Conservation (phyloP, 2,888 invertebrate species). For the Caenorhabditis doughertyi region DNA sequence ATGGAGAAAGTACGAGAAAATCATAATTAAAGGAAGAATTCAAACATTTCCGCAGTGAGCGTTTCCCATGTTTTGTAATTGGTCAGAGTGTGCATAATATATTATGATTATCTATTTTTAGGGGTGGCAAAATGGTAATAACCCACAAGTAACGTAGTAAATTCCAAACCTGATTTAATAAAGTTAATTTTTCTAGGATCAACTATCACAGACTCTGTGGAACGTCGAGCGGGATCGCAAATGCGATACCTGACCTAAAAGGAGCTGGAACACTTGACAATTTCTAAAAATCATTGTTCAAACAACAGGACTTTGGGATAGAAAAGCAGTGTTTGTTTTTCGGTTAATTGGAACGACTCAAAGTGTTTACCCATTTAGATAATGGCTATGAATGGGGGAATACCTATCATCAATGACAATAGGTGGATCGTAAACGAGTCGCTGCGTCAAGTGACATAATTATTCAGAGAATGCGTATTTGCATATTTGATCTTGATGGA, state of each 20-base stretch:
- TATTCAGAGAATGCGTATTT: slow-evolving; percentile 53
- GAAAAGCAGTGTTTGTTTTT: slow-evolving; percentile 25
- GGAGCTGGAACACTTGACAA: slow-evolving; percentile 8
- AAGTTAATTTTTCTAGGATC: too few species aligned
- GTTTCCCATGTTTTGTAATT: too few species aligned
- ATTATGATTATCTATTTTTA: too few species aligned
- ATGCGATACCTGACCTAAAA: neutral
- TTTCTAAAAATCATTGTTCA: slow-evolving; percentile 37
- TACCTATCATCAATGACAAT: slow-evolving; percentile 26
- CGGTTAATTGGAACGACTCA: slow-evolving; percentile 22
- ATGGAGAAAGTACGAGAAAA: neutral
- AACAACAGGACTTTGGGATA: slow-evolving; percentile 11
- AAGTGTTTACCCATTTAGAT: slow-evolving; percentile 5
- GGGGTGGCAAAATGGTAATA: too few species aligned
- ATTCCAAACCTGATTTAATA: too few species aligned
- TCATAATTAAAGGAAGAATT: too few species aligned
- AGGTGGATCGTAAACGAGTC: slow-evolving; percentile 6
- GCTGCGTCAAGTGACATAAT: slow-evolving; percentile 18
- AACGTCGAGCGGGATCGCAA: neutral
- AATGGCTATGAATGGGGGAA: slow-evolving; percentile 25
- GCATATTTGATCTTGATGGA: slow-evolving; percentile 59
- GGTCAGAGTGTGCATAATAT: too few species aligned
- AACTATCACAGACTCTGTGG: too few species aligned
- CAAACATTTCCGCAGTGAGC: too few species aligned
- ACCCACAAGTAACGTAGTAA: too few species aligned